Conservation (phyloP, 2,113 vertebrate species). For the Toxotes chatareus region DNA sequence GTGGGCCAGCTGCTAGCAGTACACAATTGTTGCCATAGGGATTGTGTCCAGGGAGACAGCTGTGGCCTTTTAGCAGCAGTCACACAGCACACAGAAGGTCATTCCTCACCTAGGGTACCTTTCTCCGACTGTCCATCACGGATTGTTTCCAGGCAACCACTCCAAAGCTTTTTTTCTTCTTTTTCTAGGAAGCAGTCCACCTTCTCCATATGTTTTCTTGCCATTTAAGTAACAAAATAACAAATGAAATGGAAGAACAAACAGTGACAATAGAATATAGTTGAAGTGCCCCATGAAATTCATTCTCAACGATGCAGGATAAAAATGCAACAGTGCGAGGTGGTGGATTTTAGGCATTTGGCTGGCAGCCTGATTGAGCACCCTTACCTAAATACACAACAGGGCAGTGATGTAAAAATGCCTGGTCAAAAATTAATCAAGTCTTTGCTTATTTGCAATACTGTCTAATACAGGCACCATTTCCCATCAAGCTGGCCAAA, state of each 20-base stretch:
- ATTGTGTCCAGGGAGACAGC: conserved; percentile 75
- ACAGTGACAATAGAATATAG: neutral
- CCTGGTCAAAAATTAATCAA: no score
- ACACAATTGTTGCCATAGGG: conserved; percentile 76
- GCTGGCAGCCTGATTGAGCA: neutral
- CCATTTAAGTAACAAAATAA: conserved; percentile 24
- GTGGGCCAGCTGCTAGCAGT: conserved; percentile 55
- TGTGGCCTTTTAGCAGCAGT: conserved; percentile 76
- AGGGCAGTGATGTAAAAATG: neutral
- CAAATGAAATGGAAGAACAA: conserved; percentile 12
- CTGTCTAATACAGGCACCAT: neutral
- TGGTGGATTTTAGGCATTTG: neutral
- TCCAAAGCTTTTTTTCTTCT: conserved; percentile 28
- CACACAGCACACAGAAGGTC: conserved; percentile 80
- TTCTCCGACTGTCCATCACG: conserved; percentile 73
- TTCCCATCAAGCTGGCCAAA: neutral
- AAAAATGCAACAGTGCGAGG: neutral
- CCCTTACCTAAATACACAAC: neutral
- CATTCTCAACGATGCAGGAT: neutral
- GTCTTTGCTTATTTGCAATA: neutral
- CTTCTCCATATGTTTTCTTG: conserved; percentile 7
- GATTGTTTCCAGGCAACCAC: conserved; percentile 79
- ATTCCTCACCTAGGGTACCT: conserved; percentile 77
- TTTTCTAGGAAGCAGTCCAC: conserved; percentile 20
- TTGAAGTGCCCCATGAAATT: neutral